These are phyloP conservation scores for Babyrousa celebensis DNA, from an alignment of 2,797 vertebrate species.

Conservation along the genomic window DNA sequence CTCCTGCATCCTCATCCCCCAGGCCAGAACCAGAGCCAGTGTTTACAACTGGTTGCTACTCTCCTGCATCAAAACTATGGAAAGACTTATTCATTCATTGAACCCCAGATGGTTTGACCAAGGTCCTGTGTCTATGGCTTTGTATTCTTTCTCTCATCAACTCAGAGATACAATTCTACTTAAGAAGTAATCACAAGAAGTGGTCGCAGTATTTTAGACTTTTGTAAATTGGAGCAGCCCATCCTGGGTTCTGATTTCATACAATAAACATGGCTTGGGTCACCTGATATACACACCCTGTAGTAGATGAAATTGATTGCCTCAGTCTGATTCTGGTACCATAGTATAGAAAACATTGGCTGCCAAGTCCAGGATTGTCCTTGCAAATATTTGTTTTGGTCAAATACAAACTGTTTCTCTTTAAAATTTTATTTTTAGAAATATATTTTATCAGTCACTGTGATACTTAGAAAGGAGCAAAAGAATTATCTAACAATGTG, in stretches of 20 bases:
- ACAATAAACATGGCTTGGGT: not conserved
- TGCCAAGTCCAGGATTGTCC: not conserved
- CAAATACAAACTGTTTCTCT: not conserved
- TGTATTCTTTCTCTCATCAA: not conserved
- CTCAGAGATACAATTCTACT: not conserved
- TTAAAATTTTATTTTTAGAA: constrained; percentile 54
- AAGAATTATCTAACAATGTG: not conserved
- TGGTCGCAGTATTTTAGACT: not conserved
- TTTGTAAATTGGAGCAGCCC: not conserved
- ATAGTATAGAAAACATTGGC: not conserved
- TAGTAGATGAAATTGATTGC: not conserved
- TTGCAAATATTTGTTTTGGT: not conserved
- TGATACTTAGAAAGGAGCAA: not conserved
- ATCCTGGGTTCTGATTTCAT: not conserved
- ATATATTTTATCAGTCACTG: not conserved
- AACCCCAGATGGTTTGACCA: not conserved
- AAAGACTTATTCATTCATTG: not conserved
- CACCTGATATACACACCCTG: not conserved
- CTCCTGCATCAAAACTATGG: not conserved
- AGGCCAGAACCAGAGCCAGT: not conserved
- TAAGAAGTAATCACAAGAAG: not conserved
- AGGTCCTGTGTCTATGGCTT: not conserved
- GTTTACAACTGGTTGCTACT: not conserved
- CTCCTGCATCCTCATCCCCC: not conserved
- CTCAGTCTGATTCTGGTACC: not conserved